Percentiles rank a stretch among this genome's conserved stretches.
Conservation (phyloP, 2,113 vertebrate genomes). For the Peromyscus polionotus region DNA sequence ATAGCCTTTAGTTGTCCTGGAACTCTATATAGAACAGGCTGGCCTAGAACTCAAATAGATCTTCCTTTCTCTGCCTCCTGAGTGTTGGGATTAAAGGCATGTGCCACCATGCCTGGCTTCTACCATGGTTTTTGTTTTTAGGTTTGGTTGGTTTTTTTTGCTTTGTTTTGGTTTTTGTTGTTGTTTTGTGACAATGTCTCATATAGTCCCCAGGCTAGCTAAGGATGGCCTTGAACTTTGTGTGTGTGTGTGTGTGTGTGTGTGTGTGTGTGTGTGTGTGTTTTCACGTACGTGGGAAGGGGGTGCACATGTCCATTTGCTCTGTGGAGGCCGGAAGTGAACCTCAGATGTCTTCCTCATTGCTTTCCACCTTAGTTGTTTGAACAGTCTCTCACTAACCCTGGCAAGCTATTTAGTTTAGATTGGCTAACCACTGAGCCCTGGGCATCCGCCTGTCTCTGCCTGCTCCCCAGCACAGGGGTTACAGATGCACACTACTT, state of each 20-base stretch:
- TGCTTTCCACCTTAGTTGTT: not conserved
- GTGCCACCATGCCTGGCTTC: not conserved
- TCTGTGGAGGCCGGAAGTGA: not conserved
- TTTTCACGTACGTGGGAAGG: too few relatives aligned
- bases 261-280: not conserved
- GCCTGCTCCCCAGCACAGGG: not conserved
- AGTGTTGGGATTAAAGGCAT: not conserved
- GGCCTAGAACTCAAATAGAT: not conserved
- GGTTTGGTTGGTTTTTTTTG: not conserved
- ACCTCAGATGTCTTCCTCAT: too few relatives aligned
- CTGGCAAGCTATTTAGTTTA: not conserved
- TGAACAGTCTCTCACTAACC: not conserved
- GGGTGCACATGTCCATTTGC: too few relatives aligned
- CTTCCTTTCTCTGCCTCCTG: not conserved
- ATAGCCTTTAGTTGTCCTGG: not conserved
- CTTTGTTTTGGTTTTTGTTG: not conserved
- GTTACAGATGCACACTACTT: not conserved
- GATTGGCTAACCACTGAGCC: not conserved
- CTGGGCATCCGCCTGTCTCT: not conserved
- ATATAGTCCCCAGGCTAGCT: not conserved
- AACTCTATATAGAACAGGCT: not conserved
- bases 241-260: not conserved
- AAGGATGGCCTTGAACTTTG: not conserved
- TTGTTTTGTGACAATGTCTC: not conserved
- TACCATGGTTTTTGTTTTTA: not conserved